A percentile compares a stretch with the other conserved stretches of the same genome.
phyloP scores from a whole-genome alignment of 2,797 vertebrate genomes.

The Geotrypetes seraphini region DNA sequence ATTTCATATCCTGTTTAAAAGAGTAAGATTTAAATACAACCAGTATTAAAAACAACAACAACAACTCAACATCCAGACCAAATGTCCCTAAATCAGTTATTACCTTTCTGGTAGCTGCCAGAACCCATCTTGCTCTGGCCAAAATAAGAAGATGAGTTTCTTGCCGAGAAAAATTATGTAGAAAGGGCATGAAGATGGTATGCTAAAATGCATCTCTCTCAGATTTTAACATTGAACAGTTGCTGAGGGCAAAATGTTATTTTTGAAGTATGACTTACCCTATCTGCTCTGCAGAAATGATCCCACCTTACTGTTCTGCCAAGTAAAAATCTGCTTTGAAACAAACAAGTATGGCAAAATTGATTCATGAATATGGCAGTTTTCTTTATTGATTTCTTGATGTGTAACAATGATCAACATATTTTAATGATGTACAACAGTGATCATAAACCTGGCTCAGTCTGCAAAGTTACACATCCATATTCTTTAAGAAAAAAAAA shows the following conservation, averaged over 20 bases:
- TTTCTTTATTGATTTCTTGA: conserved; percentile 85
- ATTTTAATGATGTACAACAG: conserved; percentile 80
- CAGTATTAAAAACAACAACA: no score
- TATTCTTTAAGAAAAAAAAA: conserved; percentile 45
- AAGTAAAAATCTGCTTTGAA: conserved; percentile 13
- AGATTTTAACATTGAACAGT: background rate
- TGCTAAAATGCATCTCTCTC: background rate
- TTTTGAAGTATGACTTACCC: no score
- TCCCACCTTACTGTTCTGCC: background rate
- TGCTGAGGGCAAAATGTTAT: no score
- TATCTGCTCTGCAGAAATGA: background rate
- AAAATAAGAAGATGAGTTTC: no score
- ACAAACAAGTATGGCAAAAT: conserved; percentile 30
- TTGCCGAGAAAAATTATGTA: no score
- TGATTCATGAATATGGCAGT: conserved; percentile 51
- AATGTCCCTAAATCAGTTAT: no score
- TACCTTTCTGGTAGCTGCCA: no score
- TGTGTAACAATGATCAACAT: conserved; percentile 55
- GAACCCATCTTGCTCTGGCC: no score
- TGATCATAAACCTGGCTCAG: conserved; percentile 89
- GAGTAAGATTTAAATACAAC: no score
- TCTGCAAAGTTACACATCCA: conserved; percentile 80
- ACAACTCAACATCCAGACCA: no score
- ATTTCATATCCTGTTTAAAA: no score
- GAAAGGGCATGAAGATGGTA: no score